A percentile compares a stretch with the other conserved stretches of the same genome.
These are phyloP conservation scores for Atlantisia rogersi DNA, from an alignment of 2,113 vertebrate species.

Conservation along the genomic window DNA sequence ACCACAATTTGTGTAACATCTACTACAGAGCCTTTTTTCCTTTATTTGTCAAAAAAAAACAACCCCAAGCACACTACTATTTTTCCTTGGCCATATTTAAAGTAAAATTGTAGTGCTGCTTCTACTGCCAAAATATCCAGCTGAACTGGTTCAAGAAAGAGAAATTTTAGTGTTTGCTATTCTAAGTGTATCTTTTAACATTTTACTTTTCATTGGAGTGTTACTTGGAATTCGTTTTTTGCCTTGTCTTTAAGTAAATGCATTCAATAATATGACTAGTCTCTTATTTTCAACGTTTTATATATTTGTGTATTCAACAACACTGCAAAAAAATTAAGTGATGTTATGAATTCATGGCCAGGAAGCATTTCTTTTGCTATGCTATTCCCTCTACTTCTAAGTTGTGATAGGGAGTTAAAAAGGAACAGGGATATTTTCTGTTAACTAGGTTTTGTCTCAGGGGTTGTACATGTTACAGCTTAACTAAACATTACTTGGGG, in stretches of 20 bases:
- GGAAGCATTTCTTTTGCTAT: neutral
- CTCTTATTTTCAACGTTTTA: slow-evolving; percentile 26
- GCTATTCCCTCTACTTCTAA: neutral
- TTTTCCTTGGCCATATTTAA: neutral
- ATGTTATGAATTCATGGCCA: neutral
- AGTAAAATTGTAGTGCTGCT: neutral
- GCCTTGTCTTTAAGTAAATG: slow-evolving; percentile 53
- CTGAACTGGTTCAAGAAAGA: neutral
- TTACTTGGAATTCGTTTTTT: slow-evolving; percentile 54
- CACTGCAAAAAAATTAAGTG: neutral
- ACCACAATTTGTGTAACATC: neutral
- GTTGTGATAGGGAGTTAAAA: neutral
- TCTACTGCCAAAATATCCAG: neutral
- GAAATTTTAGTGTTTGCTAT: neutral
- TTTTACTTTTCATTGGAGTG: neutral
- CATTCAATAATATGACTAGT: slow-evolving; percentile 13
- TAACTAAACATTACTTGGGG: neutral
- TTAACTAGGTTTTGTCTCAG: neutral
- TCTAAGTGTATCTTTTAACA: neutral
- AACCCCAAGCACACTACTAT: too few relatives aligned
- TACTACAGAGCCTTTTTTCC: neutral
- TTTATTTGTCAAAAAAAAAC: neutral
- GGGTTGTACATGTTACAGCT: neutral
- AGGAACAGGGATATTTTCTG: neutral
- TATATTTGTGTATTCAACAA: neutral